phyloP scores from a whole-genome alignment of 2,797 vertebrate genomes.

The Chrysocyon brachyurus region DNA sequence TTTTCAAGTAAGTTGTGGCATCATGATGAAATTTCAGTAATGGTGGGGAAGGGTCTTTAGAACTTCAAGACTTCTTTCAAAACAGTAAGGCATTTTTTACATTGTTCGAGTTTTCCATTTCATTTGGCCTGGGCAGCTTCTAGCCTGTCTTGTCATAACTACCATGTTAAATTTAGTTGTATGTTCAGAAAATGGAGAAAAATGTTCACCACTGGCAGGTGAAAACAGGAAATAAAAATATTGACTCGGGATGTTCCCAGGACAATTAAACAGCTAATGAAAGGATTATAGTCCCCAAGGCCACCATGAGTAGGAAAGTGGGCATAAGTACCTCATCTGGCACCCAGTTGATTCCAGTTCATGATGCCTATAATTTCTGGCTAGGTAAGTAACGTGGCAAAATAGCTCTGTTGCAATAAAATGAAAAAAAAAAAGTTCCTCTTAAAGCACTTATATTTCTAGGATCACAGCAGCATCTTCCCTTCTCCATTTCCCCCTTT shows the following conservation, averaged over 20 bases:
- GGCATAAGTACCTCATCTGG: conserved; percentile 65
- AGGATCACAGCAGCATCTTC: conserved; percentile 53
- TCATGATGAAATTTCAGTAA: conserved; percentile 54
- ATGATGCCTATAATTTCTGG: conserved; percentile 61
- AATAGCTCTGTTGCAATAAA: not conserved
- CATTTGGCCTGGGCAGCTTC: conserved; percentile 72
- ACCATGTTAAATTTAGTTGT: conserved; percentile 86
- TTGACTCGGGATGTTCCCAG: conserved; percentile 87
- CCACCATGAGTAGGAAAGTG: conserved; percentile 82
- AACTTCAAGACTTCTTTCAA: conserved; percentile 78
- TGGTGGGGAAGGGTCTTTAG: conserved; percentile 71
- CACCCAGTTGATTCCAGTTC: conserved; percentile 56
- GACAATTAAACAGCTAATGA: conserved; percentile 88
- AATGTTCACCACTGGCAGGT: conserved; percentile 85
- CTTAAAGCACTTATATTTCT: conserved; percentile 63
- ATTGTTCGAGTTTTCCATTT: conserved; percentile 82
- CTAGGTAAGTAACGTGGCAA: conserved; percentile 52
- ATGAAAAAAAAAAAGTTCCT: not conserved
- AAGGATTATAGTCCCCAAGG: conserved; percentile 84
- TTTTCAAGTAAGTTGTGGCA: not conserved
- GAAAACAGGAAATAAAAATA: conserved; percentile 90
- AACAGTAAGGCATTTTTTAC: conserved; percentile 80
- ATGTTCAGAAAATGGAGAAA: conserved; percentile 83
- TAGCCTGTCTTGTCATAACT: conserved; percentile 76
- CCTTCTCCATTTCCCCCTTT: not conserved